Conservation (phyloP, 2,797 vertebrate species). For the Eidolon dupreanum region DNA sequence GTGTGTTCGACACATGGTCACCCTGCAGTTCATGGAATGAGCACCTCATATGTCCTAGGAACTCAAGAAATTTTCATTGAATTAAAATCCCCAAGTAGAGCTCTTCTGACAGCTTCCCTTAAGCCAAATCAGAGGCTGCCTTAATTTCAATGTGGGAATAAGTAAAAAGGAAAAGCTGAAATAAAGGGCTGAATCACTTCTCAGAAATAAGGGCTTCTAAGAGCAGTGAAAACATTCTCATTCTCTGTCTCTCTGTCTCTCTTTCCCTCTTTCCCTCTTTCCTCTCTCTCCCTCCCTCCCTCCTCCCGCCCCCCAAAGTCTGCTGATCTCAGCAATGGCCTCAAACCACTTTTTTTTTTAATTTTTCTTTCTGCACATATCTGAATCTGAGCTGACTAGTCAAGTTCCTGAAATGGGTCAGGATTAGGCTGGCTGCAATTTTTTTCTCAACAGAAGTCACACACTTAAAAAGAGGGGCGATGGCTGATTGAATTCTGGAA, state of each 20-base stretch:
- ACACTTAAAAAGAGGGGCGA: background rate
- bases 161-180: background rate
- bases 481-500: constrained; percentile 33
- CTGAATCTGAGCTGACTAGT: background rate
- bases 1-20: background rate
- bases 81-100: background rate
- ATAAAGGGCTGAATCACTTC: background rate
- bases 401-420: constrained; percentile 17
- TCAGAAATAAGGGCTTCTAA: background rate
- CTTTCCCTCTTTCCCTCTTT: accelerated
- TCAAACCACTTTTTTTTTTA: background rate
- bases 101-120: background rate
- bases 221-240: background rate
- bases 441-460: constrained; percentile 50
- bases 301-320: background rate
- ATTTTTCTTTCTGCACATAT: background rate
- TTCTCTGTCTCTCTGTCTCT: background rate
- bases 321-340: background rate
- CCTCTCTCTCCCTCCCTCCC: accelerated
- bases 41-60: background rate
- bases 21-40: accelerated
- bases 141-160: background rate
- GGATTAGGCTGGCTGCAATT: background rate
- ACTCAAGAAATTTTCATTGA: background rate
- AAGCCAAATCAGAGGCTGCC: background rate